These are phyloP conservation scores for Hystrix cristata DNA, from an alignment of 2,113 vertebrate genomes.

Conservation along the genomic window DNA sequence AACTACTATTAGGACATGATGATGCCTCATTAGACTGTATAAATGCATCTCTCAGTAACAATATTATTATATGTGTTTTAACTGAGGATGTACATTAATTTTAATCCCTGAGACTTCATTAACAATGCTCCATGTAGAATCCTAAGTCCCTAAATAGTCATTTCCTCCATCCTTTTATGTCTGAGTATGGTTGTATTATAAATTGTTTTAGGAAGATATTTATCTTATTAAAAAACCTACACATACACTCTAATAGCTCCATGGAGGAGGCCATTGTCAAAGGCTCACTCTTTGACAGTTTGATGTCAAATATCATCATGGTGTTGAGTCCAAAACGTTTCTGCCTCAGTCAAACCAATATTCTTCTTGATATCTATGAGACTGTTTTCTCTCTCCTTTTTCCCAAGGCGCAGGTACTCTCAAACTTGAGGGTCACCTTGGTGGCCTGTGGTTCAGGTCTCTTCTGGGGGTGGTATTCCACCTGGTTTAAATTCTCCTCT, in stretches of 20 bases:
- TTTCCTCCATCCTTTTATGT: not conserved
- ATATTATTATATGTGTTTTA: not conserved
- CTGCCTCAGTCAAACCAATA: not conserved
- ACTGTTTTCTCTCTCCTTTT: not conserved
- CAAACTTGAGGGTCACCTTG: not conserved
- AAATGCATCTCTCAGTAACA: conserved; percentile 56
- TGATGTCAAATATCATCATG: not conserved
- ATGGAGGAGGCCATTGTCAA: not conserved
- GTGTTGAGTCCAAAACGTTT: not conserved
- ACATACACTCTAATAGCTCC: not conserved
- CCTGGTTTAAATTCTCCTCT: not conserved
- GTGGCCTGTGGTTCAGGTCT: not conserved
- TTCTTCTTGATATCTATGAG: not conserved
- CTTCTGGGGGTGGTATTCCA: not conserved
- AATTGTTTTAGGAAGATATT: not conserved
- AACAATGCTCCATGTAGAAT: not conserved
- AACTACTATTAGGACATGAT: conserved; percentile 15
- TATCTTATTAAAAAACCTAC: not conserved
- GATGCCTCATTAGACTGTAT: not conserved
- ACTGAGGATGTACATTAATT: conserved; percentile 55
- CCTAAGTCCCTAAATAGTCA: not conserved
- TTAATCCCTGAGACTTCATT: conserved; percentile 32
- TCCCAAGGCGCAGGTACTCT: not conserved
- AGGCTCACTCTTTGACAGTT: not conserved
- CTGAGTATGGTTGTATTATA: not conserved